Evolutionary conservation across 2,113 vertebrate species (phyloP).

Genomic region (Mirounga angustirostris): DNA sequence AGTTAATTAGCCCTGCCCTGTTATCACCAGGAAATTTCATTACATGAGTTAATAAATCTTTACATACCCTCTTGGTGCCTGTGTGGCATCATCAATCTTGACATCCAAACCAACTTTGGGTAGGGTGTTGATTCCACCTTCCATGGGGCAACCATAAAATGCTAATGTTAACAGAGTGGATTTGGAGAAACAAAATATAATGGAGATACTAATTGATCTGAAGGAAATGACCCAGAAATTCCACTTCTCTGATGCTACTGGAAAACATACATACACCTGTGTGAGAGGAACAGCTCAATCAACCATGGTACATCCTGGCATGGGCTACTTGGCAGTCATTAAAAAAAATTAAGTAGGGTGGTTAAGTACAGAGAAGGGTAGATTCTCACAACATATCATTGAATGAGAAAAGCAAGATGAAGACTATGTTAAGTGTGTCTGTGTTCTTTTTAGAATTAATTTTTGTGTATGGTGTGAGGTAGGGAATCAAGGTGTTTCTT

Average conservation of each 20-base stretch:
- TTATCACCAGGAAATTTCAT: not conserved
- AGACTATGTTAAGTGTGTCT: not conserved
- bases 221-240: not conserved
- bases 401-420: not conserved
- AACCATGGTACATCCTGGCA: not conserved
- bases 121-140: not conserved
- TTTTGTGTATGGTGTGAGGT: not conserved
- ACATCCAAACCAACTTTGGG: not conserved
- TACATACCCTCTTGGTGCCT: not conserved
- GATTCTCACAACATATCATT: not conserved
- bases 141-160: not conserved
- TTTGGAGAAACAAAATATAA: not conserved
- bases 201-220: not conserved
- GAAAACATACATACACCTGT: not conserved
- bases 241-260: not conserved
- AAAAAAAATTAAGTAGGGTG: not conserved
- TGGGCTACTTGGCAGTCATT: not conserved
- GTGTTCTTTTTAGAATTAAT: not conserved
- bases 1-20: not conserved
- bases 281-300: not conserved
- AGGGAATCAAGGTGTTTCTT: not conserved
- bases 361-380: not conserved
- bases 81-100: not conserved
- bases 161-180: not conserved
- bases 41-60: not conserved